Conservation (phyloP, 2,888 invertebrate genomes). For the Eupithecia tripunctaria region DNA sequence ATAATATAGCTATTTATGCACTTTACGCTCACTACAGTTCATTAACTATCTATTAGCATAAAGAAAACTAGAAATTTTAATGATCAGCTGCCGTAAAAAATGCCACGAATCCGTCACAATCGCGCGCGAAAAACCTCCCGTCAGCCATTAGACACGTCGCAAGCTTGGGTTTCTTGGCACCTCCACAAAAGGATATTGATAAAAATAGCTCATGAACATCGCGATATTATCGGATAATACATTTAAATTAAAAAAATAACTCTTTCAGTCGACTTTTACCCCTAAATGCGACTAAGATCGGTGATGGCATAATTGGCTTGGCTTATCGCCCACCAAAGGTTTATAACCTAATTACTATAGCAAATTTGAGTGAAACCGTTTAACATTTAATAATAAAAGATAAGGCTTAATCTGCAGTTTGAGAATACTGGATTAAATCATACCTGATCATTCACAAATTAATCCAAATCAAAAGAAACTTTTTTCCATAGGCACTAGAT, state of each 20-base stretch:
- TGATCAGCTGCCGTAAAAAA: conserved; percentile 79
- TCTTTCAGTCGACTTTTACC: conserved; percentile 51
- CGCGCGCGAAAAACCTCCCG: conserved; percentile 83
- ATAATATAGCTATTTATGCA: conserved; percentile 49
- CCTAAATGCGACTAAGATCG: conserved; percentile 56
- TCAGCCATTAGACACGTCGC: conserved; percentile 85
- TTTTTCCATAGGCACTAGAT: conserved; percentile 54
- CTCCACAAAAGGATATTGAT: conserved; percentile 81
- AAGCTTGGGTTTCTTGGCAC: conserved; percentile 79
- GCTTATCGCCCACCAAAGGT: conserved; percentile 79
- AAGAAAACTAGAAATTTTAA: conserved; percentile 59
- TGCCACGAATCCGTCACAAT: conserved; percentile 84
- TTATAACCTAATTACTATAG: conserved; percentile 77
- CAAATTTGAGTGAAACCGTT: conserved; percentile 51
- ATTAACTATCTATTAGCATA: conserved; percentile 54
- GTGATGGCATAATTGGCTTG: conserved; percentile 73
- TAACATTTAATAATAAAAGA: conserved; percentile 43
- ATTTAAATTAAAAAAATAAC: conserved; percentile 53
- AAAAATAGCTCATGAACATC: conserved; percentile 73
- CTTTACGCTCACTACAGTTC: conserved; percentile 60
- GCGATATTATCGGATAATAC: conserved; percentile 57
- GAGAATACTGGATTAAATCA: conserved; percentile 55
- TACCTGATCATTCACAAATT: conserved; percentile 83
- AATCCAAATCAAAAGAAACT: conserved; percentile 68
- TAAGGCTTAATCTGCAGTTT: conserved; percentile 51